phyloP scores from a whole-genome alignment of 2,797 vertebrate genomes.

The Eupleurogrammus muticus region DNA sequence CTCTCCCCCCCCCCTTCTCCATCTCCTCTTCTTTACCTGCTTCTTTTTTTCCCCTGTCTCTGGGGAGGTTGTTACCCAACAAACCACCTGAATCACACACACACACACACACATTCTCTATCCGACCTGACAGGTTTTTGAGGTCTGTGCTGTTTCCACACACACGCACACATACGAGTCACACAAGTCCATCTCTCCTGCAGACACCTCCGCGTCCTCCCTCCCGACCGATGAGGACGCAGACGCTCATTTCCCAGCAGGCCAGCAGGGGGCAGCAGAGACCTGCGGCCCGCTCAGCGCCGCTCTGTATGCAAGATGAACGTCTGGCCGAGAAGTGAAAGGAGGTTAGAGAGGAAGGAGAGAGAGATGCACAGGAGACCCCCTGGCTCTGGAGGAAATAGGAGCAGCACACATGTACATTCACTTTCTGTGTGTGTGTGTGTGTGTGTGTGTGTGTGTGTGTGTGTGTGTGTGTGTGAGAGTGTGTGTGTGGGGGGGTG shows the following conservation, averaged over 20 bases:
- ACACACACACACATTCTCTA: slow-evolving; percentile 23
- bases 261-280: slow-evolving; percentile 75
- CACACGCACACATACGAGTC: slow-evolving; percentile 9
- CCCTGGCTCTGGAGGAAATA: slow-evolving; percentile 62
- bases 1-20: slow-evolving; percentile 31
- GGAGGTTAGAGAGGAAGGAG: slow-evolving; percentile 47
- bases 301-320: slow-evolving; percentile 49
- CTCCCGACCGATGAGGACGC: slow-evolving; percentile 21
- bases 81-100: slow-evolving; percentile 66
- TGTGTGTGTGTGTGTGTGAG: neutral
- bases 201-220: slow-evolving; percentile 21
- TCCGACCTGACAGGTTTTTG: slow-evolving; percentile 55
- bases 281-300: slow-evolving; percentile 20
- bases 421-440: slow-evolving; percentile 25
- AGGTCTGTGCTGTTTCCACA: slow-evolving; percentile 44
- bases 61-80: slow-evolving; percentile 73
- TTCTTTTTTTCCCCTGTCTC: slow-evolving; percentile 48
- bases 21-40: slow-evolving; percentile 40
- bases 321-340: slow-evolving; percentile 40
- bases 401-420: slow-evolving; percentile 37
- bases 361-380: slow-evolving; percentile 51
- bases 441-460: slow-evolving; percentile 13
- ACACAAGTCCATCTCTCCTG: slow-evolving; percentile 11
- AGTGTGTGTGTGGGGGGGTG: slow-evolving; percentile 20
- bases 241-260: neutral